Evolutionary conservation across 2,797 vertebrate genomes (phyloP).

Genomic region (Darevskia mixta): DNA sequence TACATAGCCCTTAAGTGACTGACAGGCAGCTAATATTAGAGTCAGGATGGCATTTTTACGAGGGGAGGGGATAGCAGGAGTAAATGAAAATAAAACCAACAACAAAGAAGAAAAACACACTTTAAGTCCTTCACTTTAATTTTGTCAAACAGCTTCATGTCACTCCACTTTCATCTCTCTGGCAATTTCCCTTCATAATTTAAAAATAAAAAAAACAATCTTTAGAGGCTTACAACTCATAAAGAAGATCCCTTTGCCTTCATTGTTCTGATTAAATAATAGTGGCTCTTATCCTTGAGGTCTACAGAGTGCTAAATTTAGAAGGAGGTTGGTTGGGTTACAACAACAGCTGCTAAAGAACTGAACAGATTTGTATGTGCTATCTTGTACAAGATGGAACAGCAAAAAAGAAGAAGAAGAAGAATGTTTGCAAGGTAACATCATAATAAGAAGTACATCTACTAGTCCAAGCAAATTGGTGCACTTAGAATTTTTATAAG

Average conservation of each 20-base stretch:
- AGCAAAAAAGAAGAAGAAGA: background rate
- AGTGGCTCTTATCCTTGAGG: constrained; percentile 5
- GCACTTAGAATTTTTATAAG: constrained; percentile 23
- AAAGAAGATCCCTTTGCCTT: background rate
- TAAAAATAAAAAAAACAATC: background rate
- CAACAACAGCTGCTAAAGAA: constrained; percentile 13
- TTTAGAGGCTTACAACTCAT: background rate
- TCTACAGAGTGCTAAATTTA: constrained; percentile 42
- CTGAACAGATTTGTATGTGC: constrained; percentile 28
- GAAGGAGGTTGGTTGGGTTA: constrained; percentile 7
- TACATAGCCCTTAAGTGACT: background rate
- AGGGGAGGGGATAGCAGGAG: background rate
- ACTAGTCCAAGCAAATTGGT: background rate
- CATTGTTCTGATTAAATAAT: constrained; percentile 39
- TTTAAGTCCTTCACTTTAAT: background rate
- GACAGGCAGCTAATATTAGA: background rate
- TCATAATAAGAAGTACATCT: background rate
- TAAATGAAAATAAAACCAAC: background rate
- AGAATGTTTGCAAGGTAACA: constrained; percentile 19
- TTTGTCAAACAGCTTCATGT: background rate
- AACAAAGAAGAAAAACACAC: background rate
- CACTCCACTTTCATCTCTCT: background rate
- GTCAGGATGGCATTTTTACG: background rate
- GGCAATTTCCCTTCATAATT: background rate
- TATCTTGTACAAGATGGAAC: constrained; percentile 23